Evolutionary conservation across 2,797 vertebrate genomes (phyloP).

Genomic region (Notamacropus eugenii): DNA sequence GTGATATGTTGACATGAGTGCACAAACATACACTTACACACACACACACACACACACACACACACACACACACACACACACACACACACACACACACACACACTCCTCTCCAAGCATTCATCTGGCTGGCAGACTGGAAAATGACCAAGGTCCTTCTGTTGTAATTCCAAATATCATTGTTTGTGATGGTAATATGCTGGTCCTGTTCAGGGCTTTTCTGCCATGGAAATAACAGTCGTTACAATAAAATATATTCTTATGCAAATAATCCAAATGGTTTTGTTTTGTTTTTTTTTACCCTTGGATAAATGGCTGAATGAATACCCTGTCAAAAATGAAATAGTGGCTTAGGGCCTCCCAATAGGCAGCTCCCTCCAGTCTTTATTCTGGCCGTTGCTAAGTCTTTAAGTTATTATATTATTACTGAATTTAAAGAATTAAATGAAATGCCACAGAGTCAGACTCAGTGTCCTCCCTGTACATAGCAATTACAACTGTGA

Average conservation of each 20-base stretch:
- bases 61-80: neutral
- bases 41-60: neutral
- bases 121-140: constrained; percentile 73
- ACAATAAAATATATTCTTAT: constrained; percentile 74
- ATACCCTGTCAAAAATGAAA: constrained; percentile 71
- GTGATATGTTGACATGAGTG: constrained; percentile 26
- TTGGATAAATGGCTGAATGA: constrained; percentile 68
- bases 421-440: constrained; percentile 73
- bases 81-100: neutral
- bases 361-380: constrained; percentile 65
- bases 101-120: constrained; percentile 65
- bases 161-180: constrained; percentile 71
- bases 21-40: constrained; percentile 8
- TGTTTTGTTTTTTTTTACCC: constrained; percentile 44
- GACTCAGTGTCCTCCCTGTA: constrained; percentile 40
- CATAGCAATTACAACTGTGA: constrained; percentile 62
- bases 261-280: constrained; percentile 69
- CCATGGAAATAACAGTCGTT: constrained; percentile 64
- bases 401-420: constrained; percentile 73
- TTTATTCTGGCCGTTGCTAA: constrained; percentile 62
- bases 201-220: constrained; percentile 62
- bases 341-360: constrained; percentile 67
- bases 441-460: constrained; percentile 64
- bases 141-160: constrained; percentile 61
- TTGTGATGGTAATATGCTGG: constrained; percentile 67